phyloP scores from a whole-genome alignment of 2,113 vertebrate species.

The Entelurus aequoreus region DNA sequence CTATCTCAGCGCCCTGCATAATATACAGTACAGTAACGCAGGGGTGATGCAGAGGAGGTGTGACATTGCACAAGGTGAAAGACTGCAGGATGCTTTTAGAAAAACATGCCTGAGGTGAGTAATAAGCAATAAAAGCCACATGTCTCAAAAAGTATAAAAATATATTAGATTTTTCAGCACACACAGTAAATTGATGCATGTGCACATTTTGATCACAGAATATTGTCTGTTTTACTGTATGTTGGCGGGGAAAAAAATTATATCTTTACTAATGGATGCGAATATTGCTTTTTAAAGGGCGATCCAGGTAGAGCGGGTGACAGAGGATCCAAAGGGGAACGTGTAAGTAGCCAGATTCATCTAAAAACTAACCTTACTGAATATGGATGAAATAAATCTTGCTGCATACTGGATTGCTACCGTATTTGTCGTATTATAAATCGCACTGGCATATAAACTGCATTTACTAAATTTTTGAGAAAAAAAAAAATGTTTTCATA shows the following conservation, averaged over 20 bases:
- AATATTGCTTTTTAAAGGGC: constrained; percentile 71
- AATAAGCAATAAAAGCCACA: constrained; percentile 37
- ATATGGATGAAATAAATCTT: too few species aligned
- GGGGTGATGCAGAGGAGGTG: constrained; percentile 42
- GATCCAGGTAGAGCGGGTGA: constrained; percentile 82
- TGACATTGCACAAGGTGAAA: constrained; percentile 68
- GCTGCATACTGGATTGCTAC: too few species aligned
- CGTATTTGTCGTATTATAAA: too few species aligned
- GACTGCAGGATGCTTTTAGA: constrained; percentile 42
- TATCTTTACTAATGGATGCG: background rate
- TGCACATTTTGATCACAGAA: constrained; percentile 3
- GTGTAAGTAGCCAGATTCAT: constrained; percentile 72
- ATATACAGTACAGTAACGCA: constrained; percentile 46
- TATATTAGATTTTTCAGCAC: background rate
- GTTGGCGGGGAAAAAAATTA: constrained; percentile 2
- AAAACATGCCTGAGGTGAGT: constrained; percentile 42
- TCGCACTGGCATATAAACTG: too few species aligned
- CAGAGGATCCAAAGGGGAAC: constrained; percentile 95
- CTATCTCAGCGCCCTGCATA: constrained; percentile 31
- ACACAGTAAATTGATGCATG: background rate
- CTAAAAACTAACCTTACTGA: too few species aligned
- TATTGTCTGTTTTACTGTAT: background rate
- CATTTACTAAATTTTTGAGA: too few species aligned
- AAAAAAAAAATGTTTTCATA: too few species aligned
- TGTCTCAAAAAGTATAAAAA: constrained; percentile 44